Conservation (phyloP, 2,888 invertebrate species). For the Oscheius myriophilus region DNA sequence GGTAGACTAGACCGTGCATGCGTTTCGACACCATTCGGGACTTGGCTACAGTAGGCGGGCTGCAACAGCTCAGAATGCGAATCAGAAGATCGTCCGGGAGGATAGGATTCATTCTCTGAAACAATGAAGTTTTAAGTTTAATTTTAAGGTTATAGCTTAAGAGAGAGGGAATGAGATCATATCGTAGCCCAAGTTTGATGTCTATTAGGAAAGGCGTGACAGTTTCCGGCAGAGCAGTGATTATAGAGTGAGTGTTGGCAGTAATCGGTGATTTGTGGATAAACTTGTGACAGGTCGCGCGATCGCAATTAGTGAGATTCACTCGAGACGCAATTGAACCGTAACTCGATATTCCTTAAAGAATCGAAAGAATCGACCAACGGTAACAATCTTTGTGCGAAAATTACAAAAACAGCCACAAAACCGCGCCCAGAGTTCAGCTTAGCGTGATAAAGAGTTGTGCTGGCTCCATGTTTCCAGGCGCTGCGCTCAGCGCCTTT, state of each 20-base stretch:
- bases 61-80: constrained; percentile 14
- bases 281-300: background rate
- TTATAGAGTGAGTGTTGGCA: background rate
- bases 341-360: too few relatives aligned
- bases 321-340: too few relatives aligned
- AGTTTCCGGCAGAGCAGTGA: too few relatives aligned
- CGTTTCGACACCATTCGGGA: constrained; percentile 7
- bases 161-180: background rate
- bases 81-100: constrained; percentile 28
- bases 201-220: too few relatives aligned
- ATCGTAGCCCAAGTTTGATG: background rate
- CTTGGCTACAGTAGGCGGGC: constrained; percentile 26
- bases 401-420: too few relatives aligned
- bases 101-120: background rate
- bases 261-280: background rate
- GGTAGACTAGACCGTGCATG: constrained; percentile 15
- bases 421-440: too few relatives aligned
- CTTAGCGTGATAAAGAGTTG: too few relatives aligned
- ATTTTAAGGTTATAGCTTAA: background rate
- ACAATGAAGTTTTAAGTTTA: too few relatives aligned
- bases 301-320: constrained; percentile 12
- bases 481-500: constrained; percentile 2
- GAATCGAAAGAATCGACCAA: too few relatives aligned
- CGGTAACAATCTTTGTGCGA: too few relatives aligned
- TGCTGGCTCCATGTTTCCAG: constrained; percentile 6